Percentiles rank a stretch among this genome's conserved stretches.
phyloP scores from a whole-genome alignment of 2,888 invertebrate genomes.

The Arenicola marina region DNA sequence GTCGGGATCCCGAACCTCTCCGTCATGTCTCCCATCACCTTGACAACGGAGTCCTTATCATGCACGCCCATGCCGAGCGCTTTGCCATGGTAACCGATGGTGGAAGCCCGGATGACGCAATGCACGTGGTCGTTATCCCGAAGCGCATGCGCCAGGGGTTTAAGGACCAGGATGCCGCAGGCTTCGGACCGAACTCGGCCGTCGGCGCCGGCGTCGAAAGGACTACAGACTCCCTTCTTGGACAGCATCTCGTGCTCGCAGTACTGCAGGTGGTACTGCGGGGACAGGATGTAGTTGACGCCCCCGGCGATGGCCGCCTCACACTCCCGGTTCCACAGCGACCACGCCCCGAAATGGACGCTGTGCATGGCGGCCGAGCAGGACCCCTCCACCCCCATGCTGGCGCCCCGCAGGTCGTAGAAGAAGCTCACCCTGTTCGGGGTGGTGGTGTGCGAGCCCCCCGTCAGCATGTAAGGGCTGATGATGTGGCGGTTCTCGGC shows the following conservation, averaged over 20 bases:
- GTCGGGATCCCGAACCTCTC: conserved; percentile 9
- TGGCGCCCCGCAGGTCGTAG: conserved; percentile 50
- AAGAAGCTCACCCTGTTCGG: conserved; percentile 43
- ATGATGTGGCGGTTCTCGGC: conserved; percentile 16
- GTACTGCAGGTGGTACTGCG: conserved; percentile 42
- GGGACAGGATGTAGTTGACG: conserved; percentile 44
- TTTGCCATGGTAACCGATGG: conserved; percentile 51
- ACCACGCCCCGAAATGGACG: conserved; percentile 21
- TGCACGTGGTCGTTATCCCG: conserved; percentile 35
- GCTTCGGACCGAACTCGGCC: conserved; percentile 58
- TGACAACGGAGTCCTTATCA: conserved; percentile 13
- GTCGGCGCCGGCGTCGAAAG: conserved; percentile 52
- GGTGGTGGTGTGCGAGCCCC: conserved; percentile 25
- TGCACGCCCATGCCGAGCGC: conserved; percentile 45
- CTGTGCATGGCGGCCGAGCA: conserved; percentile 42
- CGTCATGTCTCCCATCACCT: conserved; percentile 12
- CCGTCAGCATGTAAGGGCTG: conserved; percentile 25
- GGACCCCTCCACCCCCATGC: conserved; percentile 43
- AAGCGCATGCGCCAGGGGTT: conserved; percentile 38
- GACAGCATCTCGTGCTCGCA: conserved; percentile 45
- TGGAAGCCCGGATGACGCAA: conserved; percentile 40
- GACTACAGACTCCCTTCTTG: conserved; percentile 46
- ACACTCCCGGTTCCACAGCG: conserved; percentile 28
- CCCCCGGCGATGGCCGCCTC: conserved; percentile 45
- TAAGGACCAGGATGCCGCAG: conserved; percentile 50